Conservation (phyloP, 2,797 vertebrate species). For the Schizothorax lantsangensis region DNA sequence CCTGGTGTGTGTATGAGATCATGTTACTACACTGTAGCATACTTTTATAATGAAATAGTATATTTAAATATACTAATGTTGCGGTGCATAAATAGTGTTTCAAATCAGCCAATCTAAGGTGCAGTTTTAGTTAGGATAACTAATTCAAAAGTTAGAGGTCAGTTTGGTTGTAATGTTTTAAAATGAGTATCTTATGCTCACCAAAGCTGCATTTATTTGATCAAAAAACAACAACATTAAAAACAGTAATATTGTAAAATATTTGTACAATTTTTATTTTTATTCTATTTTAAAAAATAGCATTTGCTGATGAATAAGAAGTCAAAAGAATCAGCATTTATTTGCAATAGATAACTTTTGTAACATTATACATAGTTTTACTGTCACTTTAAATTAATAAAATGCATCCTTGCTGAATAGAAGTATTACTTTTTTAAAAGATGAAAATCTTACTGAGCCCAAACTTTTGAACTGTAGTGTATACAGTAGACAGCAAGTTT, state of each 20-base stretch:
- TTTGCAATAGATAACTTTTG: background rate
- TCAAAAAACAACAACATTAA: background rate
- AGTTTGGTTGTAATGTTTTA: background rate
- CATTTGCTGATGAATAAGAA: background rate
- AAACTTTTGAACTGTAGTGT: background rate
- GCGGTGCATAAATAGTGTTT: background rate
- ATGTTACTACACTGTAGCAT: background rate
- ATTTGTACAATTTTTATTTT: background rate
- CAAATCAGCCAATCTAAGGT: background rate
- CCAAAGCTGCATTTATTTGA: background rate
- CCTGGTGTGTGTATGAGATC: conserved; percentile 75
- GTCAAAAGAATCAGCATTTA: background rate
- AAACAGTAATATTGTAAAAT: background rate
- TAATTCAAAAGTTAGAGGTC: background rate
- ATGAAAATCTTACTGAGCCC: background rate
- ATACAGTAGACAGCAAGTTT: background rate
- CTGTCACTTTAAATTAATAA: background rate
- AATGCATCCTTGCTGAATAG: background rate
- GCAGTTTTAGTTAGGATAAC: background rate
- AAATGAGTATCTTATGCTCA: background rate
- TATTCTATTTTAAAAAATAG: background rate
- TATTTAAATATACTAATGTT: background rate
- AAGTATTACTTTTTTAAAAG: background rate
- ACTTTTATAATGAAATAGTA: background rate
- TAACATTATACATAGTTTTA: background rate